Evolutionary conservation across 30 jellyfish, hydroid and myxozoan species (phyloP).

Genomic region (Clytia hemisphaerica): DNA sequence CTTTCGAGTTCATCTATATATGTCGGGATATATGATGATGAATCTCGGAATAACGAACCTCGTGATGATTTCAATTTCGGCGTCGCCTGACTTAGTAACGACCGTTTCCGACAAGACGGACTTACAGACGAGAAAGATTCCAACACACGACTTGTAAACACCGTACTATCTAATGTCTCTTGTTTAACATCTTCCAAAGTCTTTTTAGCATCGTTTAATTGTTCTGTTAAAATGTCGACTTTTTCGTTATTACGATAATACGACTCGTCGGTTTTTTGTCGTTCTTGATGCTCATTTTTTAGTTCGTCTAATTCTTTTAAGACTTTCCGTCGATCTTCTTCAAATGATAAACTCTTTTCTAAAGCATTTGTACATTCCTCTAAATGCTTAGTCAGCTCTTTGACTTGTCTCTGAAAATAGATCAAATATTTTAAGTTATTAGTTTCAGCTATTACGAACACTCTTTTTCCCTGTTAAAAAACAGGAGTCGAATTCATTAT

Average conservation of each 20-base stretch:
- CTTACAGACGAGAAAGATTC: constrained; percentile 32
- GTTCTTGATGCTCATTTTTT: constrained; percentile 53
- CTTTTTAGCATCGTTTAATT: constrained; percentile 63
- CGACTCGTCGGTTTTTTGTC: constrained; percentile 48
- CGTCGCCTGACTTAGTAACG: too few relatives aligned
- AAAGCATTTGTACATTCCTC: constrained; percentile 62
- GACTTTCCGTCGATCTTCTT: constrained; percentile 39
- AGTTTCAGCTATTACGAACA: too few relatives aligned
- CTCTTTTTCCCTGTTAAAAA: too few relatives aligned
- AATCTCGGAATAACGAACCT: too few relatives aligned
- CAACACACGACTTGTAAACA: constrained; percentile 25
- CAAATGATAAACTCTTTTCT: constrained; percentile 37
- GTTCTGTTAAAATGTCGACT: constrained; percentile 43
- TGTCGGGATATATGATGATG: not conserved
- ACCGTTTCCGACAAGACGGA: constrained; percentile 12
- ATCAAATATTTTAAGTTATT: not conserved
- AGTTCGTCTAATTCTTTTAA: constrained; percentile 48
- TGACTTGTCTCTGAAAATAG: constrained; percentile 43
- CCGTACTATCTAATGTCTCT: constrained; percentile 44
- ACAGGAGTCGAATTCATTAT: too few relatives aligned
- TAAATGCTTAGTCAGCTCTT: constrained; percentile 48
- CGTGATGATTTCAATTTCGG: too few relatives aligned
- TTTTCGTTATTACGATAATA: constrained; percentile 52
- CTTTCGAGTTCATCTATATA: not conserved
- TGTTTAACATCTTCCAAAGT: constrained; percentile 52